Conservation (phyloP, 1,140 invertebrate species). For the Mesaphorura yosii region DNA sequence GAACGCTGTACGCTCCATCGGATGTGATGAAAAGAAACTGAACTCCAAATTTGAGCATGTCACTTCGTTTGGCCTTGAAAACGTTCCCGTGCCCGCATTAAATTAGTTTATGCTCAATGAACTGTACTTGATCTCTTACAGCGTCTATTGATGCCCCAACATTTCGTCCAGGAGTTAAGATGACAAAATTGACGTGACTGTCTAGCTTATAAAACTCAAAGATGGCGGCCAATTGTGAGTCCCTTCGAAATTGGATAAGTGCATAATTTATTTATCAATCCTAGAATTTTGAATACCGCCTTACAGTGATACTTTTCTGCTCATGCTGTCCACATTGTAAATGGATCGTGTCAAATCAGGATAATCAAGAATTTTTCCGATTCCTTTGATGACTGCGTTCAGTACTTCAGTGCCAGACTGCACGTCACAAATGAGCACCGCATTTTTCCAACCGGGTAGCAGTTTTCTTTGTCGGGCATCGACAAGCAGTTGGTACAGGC, state of each 20-base stretch:
- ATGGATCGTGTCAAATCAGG: slow-evolving; percentile 17
- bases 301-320: slow-evolving; percentile 19
- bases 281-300: background rate
- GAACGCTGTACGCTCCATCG: slow-evolving; percentile 40
- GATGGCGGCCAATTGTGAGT: slow-evolving; percentile 22
- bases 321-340: slow-evolving; percentile 23
- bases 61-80: slow-evolving; percentile 46
- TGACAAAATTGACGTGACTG: slow-evolving; percentile 18
- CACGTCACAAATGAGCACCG: slow-evolving; percentile 19
- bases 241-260: slow-evolving; percentile 8
- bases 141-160: slow-evolving; percentile 16
- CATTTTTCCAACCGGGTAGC: slow-evolving; percentile 20
- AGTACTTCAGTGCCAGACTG: slow-evolving; percentile 15
- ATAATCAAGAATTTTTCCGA: slow-evolving; percentile 4
- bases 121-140: slow-evolving; percentile 12
- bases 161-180: slow-evolving; percentile 13
- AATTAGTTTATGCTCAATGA: background rate
- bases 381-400: slow-evolving; percentile 17
- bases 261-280: too few relatives aligned
- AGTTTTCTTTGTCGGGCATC: slow-evolving; percentile 20
- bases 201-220: slow-evolving; percentile 4
- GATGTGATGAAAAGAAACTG: slow-evolving; percentile 70
- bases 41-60: slow-evolving; percentile 53
- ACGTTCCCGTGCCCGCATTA: background rate
- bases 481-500: slow-evolving; percentile 24